Evolutionary conservation across 1,140 invertebrate species (phyloP).

Genomic region (Plodia interpunctella): DNA sequence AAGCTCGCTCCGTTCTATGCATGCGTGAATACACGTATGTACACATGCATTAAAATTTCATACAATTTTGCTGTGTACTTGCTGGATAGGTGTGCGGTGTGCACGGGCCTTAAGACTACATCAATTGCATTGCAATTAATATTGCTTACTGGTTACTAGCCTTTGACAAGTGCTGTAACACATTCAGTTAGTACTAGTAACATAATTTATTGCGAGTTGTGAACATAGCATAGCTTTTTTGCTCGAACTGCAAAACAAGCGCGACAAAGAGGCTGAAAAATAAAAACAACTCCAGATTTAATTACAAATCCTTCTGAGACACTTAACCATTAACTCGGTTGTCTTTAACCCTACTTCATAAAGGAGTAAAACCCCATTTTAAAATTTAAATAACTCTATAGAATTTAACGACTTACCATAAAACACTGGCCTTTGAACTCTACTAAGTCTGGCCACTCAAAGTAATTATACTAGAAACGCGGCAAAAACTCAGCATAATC

Average conservation of each 20-base stretch:
- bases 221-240: neutral
- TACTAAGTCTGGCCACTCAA: slow-evolving; percentile 33
- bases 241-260: neutral
- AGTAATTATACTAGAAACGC: slow-evolving; percentile 43
- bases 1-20: no score
- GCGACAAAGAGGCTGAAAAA: neutral
- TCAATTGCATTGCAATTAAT: slow-evolving; percentile 3
- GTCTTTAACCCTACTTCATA: slow-evolving; percentile 13
- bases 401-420: slow-evolving; percentile 45
- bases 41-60: no score
- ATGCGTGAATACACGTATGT: no score
- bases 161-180: no score
- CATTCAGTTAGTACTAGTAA: no score
- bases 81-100: no score
- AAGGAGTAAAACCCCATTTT: slow-evolving; percentile 21
- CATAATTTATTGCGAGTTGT: no score
- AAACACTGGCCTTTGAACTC: slow-evolving; percentile 38
- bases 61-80: no score
- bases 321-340: slow-evolving; percentile 7
- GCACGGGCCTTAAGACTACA: neutral
- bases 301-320: slow-evolving; percentile 4
- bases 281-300: neutral
- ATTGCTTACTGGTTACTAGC: no score
- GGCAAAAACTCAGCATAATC: slow-evolving; percentile 45
- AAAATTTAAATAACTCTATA: slow-evolving; percentile 42